Conservation (phyloP, 2,888 invertebrate species). For the Caenorhabditis sp. region DNA sequence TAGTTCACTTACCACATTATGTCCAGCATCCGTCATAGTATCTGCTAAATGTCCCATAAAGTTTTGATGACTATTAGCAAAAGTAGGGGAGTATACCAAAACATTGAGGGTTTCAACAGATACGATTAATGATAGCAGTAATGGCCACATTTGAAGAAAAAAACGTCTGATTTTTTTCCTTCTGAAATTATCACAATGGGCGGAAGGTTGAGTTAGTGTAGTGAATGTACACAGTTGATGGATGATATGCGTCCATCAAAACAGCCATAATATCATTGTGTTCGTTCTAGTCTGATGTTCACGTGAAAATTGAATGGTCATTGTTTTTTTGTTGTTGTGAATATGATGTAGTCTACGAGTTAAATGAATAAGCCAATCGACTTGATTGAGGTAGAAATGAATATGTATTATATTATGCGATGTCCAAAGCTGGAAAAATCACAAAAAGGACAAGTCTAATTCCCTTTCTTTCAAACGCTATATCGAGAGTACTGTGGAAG, state of each 20-base stretch:
- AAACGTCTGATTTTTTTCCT: neutral
- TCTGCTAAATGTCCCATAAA: slow-evolving; percentile 43
- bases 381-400: too few species aligned
- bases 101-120: neutral
- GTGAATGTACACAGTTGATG: neutral
- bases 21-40: slow-evolving; percentile 34
- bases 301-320: too few species aligned
- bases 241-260: neutral
- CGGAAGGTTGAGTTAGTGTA: neutral
- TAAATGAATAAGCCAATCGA: too few species aligned
- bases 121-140: neutral
- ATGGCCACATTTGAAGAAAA: too few species aligned
- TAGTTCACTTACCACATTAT: slow-evolving; percentile 17
- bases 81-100: slow-evolving; percentile 33
- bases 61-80: slow-evolving; percentile 38
- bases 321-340: too few species aligned
- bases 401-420: too few species aligned
- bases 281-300: neutral
- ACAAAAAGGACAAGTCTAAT: too few species aligned
- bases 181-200: too few species aligned
- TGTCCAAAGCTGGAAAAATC: too few species aligned
- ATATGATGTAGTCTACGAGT: too few species aligned
- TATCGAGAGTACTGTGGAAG: too few species aligned
- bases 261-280: neutral
- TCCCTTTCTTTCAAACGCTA: too few species aligned